Evolutionary conservation across 2,113 vertebrate species (phyloP).

Genomic region (Micronycteris hirsuta): DNA sequence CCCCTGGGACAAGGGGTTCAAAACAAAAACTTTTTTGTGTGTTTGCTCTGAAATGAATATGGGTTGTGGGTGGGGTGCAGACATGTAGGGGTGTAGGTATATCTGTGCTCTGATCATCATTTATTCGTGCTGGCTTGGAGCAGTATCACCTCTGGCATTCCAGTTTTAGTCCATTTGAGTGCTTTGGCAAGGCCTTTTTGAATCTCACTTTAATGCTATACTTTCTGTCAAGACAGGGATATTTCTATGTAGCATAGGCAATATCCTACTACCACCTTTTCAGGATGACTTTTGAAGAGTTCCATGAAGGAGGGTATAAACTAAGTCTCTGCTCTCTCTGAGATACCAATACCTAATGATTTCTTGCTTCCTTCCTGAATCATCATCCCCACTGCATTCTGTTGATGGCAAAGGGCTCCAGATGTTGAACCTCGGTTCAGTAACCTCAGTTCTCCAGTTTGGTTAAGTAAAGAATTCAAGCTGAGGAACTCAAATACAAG

Average conservation of each 20-base stretch:
- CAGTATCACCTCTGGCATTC: neutral
- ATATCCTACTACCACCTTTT: neutral
- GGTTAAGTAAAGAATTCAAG: too few species aligned
- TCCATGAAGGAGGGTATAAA: neutral
- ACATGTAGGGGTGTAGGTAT: rapidly evolving
- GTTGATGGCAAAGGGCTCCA: neutral
- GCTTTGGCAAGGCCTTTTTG: neutral
- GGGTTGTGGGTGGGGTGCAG: neutral
- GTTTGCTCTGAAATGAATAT: neutral
- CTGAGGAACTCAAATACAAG: neutral
- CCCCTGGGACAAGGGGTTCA: neutral
- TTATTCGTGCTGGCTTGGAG: too few species aligned
- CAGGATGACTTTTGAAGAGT: neutral
- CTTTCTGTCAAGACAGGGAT: neutral
- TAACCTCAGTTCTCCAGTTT: too few species aligned
- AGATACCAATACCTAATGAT: neutral
- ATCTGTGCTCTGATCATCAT: too few species aligned
- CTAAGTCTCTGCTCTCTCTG: neutral
- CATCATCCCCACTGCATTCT: neutral
- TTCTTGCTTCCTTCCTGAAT: neutral
- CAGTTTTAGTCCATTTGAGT: neutral
- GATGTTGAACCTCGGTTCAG: neutral
- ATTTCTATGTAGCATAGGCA: neutral
- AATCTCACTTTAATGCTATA: neutral
- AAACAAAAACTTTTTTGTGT: neutral